Conservation (phyloP, 2,797 vertebrate species). For the Poeciliopsis gracilis region DNA sequence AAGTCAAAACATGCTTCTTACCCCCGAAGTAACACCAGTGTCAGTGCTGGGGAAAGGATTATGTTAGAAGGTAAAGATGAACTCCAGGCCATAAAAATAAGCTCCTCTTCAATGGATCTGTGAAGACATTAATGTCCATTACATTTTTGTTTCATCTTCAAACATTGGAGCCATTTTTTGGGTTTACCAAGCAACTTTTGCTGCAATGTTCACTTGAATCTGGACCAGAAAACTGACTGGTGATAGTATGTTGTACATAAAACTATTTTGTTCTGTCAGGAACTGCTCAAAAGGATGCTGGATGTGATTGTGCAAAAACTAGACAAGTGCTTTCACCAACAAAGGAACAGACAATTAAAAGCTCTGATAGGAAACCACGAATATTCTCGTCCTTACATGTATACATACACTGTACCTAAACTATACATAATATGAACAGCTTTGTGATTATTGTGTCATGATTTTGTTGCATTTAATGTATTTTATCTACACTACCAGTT, state of each 20-base stretch:
- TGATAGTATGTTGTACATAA: conserved; percentile 22
- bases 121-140: conserved; percentile 11
- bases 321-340: conserved; percentile 25
- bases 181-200: conserved; percentile 12
- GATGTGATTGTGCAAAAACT: background rate
- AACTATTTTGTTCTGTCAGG: conserved; percentile 12
- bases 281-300: conserved; percentile 19
- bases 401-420: conserved; percentile 23
- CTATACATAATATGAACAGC: conserved; percentile 27
- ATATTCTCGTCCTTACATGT: conserved; percentile 21
- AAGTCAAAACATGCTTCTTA: conserved; percentile 28
- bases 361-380: conserved; percentile 30
- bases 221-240: conserved; percentile 16
- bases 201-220: conserved; percentile 12
- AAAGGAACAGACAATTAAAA: background rate
- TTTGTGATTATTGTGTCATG: conserved; percentile 26
- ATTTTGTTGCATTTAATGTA: conserved; percentile 34
- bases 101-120: conserved; percentile 20
- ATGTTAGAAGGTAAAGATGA: background rate
- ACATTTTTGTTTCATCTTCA: conserved; percentile 4
- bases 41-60: background rate
- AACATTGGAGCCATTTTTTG: conserved; percentile 16
- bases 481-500: conserved; percentile 7
- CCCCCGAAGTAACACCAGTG: conserved; percentile 8
- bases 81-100: conserved; percentile 13